These are phyloP conservation scores for Tonatia bakeri DNA, from an alignment of 2,113 vertebrate genomes.

Conservation along the genomic window DNA sequence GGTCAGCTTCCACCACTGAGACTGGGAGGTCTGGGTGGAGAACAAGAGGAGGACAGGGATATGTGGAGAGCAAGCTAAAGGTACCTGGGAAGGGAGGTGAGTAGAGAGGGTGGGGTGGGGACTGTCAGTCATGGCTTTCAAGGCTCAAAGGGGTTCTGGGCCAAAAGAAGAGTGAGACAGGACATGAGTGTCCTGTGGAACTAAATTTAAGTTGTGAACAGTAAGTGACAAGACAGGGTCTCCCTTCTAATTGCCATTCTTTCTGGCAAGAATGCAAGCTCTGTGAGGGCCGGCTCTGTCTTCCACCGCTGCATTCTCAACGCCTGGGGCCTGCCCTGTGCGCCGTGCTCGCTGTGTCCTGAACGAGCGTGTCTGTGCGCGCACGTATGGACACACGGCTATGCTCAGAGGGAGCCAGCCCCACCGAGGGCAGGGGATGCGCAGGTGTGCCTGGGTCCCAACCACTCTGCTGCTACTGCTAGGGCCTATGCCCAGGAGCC, in stretches of 20 bases:
- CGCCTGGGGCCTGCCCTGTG: neutral
- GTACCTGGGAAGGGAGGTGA: neutral
- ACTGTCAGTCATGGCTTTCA: neutral
- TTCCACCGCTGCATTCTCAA: neutral
- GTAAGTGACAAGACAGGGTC: too few species aligned
- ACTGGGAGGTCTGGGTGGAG: neutral
- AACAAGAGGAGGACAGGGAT: too few species aligned
- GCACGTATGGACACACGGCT: rapidly evolving
- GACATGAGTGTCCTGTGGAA: neutral
- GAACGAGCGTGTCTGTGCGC: neutral
- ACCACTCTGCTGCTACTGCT: neutral
- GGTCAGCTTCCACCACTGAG: neutral
- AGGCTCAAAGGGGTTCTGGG: neutral
- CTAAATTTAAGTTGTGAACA: neutral
- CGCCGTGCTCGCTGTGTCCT: neutral
- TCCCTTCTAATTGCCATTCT: neutral
- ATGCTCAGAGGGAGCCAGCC: neutral
- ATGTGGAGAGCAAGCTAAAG: neutral
- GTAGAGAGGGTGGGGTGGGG: neutral
- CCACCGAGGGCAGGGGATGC: neutral
- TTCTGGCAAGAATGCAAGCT: neutral
- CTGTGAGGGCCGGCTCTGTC: neutral
- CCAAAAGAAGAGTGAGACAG: neutral
- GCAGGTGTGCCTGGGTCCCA: neutral
- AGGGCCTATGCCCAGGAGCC: rapidly evolving